Evolutionary conservation across 2,888 invertebrate species (phyloP), one percentile per base, ranked within the genome.

Genomic region (Tinea semifulvella): DNA sequence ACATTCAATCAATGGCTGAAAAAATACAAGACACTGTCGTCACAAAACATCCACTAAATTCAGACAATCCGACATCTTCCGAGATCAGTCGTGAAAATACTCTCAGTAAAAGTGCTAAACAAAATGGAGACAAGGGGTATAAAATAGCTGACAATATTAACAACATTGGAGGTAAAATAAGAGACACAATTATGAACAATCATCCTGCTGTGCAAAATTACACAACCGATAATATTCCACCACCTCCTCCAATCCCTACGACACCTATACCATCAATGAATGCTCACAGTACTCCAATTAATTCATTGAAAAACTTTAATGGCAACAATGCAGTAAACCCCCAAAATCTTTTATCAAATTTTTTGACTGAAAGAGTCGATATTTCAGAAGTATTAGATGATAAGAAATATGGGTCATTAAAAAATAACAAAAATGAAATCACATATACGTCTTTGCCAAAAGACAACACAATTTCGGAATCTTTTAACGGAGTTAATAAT

Each of bases 11-110:
- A 11, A 82, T 81, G 81, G 82, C 82, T 42, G 74, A 74, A 47
- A 77, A 71, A 64, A 82, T 82, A 50, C 80, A 82, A 59, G 81
- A 82, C 47, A 82, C 82, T n/a, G 72, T 82, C 35, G 79, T 82
- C 1, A 75, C 79, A 22, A 82, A 81, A 53, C 82, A 82, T 56
- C 82, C 82, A 36, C 52, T 80, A 7, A 81, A 81, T 58, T 57
- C 70, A 19, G 79, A 80, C 47, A 64, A 51, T 50, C 43, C 60
- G 18, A 58, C 68, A 17, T 63, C 68, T 16, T 65, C 52, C n/a
- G 75, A 76, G 52, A 76, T 53, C 47, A 71, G 65, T 47, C 61
- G 61, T 14, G 70, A 71, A 47, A 64, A 56, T 51, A 71, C 70
- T 17, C 50, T 71, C 26, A 66, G 57, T 47, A 59, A 61, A 45